Evolutionary conservation across 2,888 invertebrate species (phyloP).

Genomic region (Cryptocephalus primarius): DNA sequence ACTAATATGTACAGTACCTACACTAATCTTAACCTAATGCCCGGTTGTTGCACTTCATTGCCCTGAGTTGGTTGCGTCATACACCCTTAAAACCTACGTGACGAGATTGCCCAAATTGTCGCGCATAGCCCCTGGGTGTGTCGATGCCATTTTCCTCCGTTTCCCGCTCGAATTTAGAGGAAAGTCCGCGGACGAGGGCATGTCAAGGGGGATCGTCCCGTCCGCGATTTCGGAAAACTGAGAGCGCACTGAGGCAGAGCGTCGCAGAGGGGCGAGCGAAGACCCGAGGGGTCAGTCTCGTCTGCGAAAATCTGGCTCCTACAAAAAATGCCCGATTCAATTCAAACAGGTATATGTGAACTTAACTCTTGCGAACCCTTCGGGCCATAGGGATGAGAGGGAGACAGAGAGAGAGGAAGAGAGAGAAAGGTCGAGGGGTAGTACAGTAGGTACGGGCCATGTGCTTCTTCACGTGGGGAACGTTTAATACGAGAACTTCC

Average conservation of each 20-base stretch:
- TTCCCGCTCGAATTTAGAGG: background rate
- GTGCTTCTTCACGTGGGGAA: background rate
- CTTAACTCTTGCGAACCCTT: conserved; percentile 21
- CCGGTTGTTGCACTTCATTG: conserved; percentile 32
- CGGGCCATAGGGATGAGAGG: background rate
- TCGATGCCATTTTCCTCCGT: no score
- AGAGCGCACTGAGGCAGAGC: conserved; percentile 22
- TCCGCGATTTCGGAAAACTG: conserved; percentile 21
- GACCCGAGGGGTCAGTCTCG: conserved; percentile 24
- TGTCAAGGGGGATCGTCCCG: conserved; percentile 5
- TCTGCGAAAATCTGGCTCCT: conserved; percentile 30
- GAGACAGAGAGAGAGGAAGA: background rate
- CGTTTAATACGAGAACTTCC: background rate
- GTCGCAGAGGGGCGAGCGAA: conserved; percentile 16
- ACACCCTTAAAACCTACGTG: background rate
- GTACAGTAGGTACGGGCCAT: background rate
- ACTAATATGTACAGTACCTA: conserved; percentile 8
- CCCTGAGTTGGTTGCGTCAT: conserved; percentile 35
- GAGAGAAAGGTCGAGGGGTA: no score
- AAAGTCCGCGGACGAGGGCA: no score
- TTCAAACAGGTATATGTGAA: conserved; percentile 31
- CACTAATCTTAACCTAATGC: conserved; percentile 20
- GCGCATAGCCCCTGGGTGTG: conserved; percentile 7
- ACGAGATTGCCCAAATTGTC: conserved; percentile 11
- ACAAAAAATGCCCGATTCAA: conserved; percentile 21